phyloP scores from a whole-genome alignment of 2,797 vertebrate species.

The Danio jaintianensis region DNA sequence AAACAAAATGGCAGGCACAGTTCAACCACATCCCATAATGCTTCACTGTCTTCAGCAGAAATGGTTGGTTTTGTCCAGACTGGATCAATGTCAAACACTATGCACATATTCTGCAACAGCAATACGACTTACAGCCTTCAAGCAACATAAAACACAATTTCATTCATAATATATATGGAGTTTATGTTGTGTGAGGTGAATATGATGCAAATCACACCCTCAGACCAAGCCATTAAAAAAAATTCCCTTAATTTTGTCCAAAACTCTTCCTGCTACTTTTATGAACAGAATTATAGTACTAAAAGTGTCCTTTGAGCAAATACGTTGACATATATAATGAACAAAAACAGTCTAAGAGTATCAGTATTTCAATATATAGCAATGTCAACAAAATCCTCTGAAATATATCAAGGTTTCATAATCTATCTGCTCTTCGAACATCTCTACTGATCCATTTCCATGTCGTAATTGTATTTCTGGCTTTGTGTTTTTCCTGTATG shows the following conservation, averaged over 20 bases:
- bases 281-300: slow-evolving; percentile 8
- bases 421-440: not conserved
- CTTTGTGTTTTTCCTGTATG: slow-evolving; percentile 29
- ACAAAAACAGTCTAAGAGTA: slow-evolving; percentile 21
- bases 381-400: not conserved
- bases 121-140: not conserved
- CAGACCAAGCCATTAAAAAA: not conserved
- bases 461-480: slow-evolving; percentile 4
- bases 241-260: not conserved
- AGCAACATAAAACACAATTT: not conserved
- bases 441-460: not conserved
- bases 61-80: not conserved
- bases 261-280: not conserved
- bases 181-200: not conserved
- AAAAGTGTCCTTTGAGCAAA: slow-evolving; percentile 22
- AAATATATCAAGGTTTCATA: not conserved
- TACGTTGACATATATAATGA: not conserved
- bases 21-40: not conserved
- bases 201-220: not conserved
- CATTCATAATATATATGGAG: not conserved
- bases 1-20: not conserved
- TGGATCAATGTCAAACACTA: not conserved
- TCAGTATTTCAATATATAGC: slow-evolving; percentile 17
- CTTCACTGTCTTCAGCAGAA: not conserved
- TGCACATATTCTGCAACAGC: slow-evolving; percentile 8